phyloP scores from a whole-genome alignment of 2,888 invertebrate genomes.

The Chaitophorus viminalis region DNA sequence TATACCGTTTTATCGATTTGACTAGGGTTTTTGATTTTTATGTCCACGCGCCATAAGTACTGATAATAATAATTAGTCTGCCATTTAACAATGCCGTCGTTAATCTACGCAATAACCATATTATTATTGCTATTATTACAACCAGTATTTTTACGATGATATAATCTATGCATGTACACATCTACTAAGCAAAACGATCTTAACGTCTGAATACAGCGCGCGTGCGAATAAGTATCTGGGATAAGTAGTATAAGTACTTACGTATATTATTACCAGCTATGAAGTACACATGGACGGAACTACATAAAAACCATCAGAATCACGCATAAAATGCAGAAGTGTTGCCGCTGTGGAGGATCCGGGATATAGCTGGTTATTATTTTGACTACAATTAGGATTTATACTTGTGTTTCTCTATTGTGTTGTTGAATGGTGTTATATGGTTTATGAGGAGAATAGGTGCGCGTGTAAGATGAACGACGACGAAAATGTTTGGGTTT shows the following conservation, averaged over 20 bases:
- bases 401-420: neutral
- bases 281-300: neutral
- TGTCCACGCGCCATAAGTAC: neutral
- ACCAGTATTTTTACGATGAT: neutral
- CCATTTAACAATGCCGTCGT: neutral
- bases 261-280: neutral
- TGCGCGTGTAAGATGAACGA: neutral
- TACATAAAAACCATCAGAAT: neutral
- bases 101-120: neutral
- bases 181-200: too few species aligned
- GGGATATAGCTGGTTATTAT: neutral
- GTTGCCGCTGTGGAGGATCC: too few species aligned
- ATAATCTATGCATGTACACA: neutral
- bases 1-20: slow-evolving; percentile 14
- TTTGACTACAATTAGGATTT: slow-evolving; percentile 14
- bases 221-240: neutral
- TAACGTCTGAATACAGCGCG: too few species aligned
- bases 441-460: neutral
- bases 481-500: neutral
- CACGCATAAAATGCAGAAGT: neutral
- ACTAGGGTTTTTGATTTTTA: neutral
- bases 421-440: neutral
- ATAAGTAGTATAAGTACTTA: too few species aligned
- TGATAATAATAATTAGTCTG: neutral
- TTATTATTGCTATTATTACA: neutral